A percentile compares a stretch with the other conserved stretches of the same genome.
These are phyloP conservation scores for Nezara viridula DNA, from an alignment of 2,888 invertebrate genomes.

Conservation along the genomic window DNA sequence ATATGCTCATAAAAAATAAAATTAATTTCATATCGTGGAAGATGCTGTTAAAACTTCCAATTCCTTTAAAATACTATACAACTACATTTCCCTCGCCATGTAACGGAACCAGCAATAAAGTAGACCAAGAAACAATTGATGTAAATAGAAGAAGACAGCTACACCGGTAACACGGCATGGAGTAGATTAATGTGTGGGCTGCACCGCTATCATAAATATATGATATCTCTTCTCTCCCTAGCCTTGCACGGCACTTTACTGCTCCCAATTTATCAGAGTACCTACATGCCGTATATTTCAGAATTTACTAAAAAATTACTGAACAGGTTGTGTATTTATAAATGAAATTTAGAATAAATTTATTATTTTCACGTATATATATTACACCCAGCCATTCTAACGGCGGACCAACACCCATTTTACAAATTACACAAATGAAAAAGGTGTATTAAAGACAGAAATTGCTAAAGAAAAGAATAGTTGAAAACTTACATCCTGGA, in stretches of 20 bases:
- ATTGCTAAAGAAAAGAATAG: no score
- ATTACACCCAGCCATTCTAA: no score
- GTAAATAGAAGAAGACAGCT: background rate
- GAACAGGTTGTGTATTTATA: no score
- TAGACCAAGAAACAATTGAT: background rate
- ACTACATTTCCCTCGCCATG: background rate
- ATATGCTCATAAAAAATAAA: background rate
- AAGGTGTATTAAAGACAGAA: no score
- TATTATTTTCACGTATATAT: no score
- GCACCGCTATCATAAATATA: background rate
- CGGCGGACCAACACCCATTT: no score
- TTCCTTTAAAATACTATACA: background rate
- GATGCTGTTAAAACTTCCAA: background rate
- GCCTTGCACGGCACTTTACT: background rate
- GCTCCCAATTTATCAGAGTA: background rate
- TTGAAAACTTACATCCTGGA: no score
- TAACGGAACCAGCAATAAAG: background rate
- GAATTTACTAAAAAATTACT: background rate
- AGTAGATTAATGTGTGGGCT: background rate
- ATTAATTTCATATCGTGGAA: background rate
- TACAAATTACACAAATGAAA: no score
- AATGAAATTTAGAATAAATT: no score
- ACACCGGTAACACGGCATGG: background rate
- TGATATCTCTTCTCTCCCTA: background rate
- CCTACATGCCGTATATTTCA: background rate